Base-by-base conservation (phyloP, 2,113 vertebrate species). In the Ranitomeya imitator region DNA sequence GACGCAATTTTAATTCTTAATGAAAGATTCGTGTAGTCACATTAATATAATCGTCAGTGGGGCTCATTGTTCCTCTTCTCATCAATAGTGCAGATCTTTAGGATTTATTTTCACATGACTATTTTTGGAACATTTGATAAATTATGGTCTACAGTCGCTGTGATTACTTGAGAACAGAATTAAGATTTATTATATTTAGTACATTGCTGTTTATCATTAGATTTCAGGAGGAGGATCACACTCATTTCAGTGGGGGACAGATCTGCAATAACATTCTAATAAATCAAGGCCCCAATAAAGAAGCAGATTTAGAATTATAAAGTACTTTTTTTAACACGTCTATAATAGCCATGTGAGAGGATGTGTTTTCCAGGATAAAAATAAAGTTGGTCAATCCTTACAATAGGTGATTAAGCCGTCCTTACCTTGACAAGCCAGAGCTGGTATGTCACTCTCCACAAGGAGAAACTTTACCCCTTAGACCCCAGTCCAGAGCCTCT, bases 1-100 rank as follows among this genome's bases (percentile, higher is more conserved):
- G 57, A 55, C 23, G 52, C 21, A 52, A 79, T 79, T 79, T 79
- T 79, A 21, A 79, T 57, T 79, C 77, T 23, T 55, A 79, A 79
- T 79, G 77, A 79, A 79, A 57, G 6, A 79, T 55, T 54, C 54
- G 77, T 57, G 23, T 15, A 79, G 52, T 79, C 10, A 54, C 52
- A 79, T 79, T 55, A 55, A 79, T 79, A 79, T 76, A 79, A 54
- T 79, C 52, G 55, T 55, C 52, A 79, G 52, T 57, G 52, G 14
- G 19, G 21, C 52, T 23, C 77, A 55, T 45, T 76, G 69, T 73
- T 76, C 73, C 45, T 76, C 11, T n/a, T 14, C 52, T 23, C 77
- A n/a, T 78, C 18, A 78, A 54, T 52, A 79, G 77, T 11, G 52
- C 77, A 79, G 51, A 54, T 54, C 52, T 55, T 79, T n/a, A 55